phyloP scores from a whole-genome alignment of 1,140 invertebrate genomes.

The Pemphigus obesinymphae region DNA sequence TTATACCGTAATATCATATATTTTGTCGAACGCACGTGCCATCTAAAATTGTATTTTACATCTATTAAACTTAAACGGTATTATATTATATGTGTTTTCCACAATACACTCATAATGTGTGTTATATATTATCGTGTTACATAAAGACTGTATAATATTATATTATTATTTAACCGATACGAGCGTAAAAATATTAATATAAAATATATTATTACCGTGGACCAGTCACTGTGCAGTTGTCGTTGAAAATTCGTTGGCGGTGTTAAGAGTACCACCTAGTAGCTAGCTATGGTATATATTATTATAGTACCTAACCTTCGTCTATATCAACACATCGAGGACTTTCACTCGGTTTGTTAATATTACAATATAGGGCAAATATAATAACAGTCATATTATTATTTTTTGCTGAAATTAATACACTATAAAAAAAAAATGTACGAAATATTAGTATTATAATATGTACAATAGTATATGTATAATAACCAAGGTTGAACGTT shows the following conservation, averaged over 20 bases:
- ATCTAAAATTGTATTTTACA: neutral
- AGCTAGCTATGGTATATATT: no score
- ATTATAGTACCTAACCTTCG: constrained; percentile 21
- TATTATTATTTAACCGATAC: neutral
- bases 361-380: neutral
- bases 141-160: neutral
- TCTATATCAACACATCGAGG: neutral
- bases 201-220: neutral
- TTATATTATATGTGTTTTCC: neutral
- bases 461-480: no score
- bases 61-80: neutral
- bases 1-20: no score
- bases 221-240: neutral
- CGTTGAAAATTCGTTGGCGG: neutral
- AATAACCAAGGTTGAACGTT: neutral
- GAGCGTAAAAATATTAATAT: neutral
- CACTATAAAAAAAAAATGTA: neutral
- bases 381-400: neutral
- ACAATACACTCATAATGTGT: neutral
- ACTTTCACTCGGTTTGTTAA: constrained; percentile 13
- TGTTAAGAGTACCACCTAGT: no score
- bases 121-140: no score
- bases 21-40: constrained; percentile 12
- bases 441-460: neutral
- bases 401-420: neutral